These are phyloP conservation scores for Sorex araneus DNA, from an alignment of 2,113 vertebrate species.

Conservation along the genomic window DNA sequence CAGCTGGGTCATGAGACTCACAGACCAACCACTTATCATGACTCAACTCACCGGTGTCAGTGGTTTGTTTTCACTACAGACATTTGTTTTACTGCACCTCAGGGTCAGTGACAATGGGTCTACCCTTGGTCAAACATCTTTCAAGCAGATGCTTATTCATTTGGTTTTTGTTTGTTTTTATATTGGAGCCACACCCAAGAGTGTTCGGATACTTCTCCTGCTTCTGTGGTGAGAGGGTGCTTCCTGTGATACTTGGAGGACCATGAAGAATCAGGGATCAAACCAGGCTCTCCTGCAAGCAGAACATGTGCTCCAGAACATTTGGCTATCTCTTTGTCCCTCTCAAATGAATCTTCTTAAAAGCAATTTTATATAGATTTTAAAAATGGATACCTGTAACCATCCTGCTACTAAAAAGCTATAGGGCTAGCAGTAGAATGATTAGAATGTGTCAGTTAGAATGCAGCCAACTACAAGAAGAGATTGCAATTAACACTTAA, in stretches of 20 bases:
- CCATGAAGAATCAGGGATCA: not conserved
- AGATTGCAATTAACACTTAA: slow-evolving; percentile 7
- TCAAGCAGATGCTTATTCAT: not conserved
- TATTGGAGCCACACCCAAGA: too few relatives aligned
- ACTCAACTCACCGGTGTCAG: too few relatives aligned
- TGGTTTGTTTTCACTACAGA: not conserved
- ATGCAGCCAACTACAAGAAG: not conserved
- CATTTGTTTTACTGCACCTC: not conserved
- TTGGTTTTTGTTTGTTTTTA: not conserved
- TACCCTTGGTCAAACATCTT: slow-evolving; percentile 3
- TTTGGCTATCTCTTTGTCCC: too few relatives aligned
- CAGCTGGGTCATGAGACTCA: not conserved
- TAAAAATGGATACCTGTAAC: not conserved
- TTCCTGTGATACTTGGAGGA: not conserved
- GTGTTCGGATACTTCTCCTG: not conserved
- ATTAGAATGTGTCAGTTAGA: not conserved
- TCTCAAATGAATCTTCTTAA: not conserved
- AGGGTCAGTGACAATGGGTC: not conserved
- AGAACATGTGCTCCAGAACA: too few relatives aligned
- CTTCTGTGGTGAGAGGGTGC: not conserved
- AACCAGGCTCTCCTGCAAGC: too few relatives aligned
- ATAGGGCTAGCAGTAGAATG: not conserved
- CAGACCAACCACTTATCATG: too few relatives aligned
- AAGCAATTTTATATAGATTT: not conserved
- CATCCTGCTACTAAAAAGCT: not conserved